A percentile compares a stretch with the other conserved stretches of the same genome.
Conservation (phyloP, 2,113 vertebrate species). For the Lontra canadensis region DNA sequence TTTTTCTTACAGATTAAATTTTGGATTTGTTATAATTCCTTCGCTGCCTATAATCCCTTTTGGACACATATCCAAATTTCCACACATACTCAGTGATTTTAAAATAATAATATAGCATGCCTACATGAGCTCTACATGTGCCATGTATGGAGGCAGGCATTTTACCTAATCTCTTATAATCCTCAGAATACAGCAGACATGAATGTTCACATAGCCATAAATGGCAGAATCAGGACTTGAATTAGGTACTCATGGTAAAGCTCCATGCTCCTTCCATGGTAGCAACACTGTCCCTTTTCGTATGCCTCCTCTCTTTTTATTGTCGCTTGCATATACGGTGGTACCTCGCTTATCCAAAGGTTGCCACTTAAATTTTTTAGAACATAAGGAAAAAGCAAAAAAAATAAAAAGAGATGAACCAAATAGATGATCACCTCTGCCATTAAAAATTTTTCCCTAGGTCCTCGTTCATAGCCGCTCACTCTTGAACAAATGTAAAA, state of each 20-base stretch:
- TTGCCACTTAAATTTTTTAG: background rate
- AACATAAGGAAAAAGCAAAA: background rate
- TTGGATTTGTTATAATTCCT: background rate
- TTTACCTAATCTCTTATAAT: background rate
- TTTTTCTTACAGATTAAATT: background rate
- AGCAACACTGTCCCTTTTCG: background rate
- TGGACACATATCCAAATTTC: background rate
- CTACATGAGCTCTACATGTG: background rate
- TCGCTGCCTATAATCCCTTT: background rate
- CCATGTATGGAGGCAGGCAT: background rate
- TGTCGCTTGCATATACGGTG: background rate
- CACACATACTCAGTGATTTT: background rate
- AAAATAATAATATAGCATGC: background rate
- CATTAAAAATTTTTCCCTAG: background rate
- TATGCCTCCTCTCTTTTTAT: background rate
- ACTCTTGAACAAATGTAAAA: background rate
- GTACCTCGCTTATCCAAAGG: background rate
- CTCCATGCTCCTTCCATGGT: background rate
- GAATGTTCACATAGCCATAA: background rate
- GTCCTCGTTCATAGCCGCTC: background rate
- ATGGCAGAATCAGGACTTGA: background rate
- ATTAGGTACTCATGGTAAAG: background rate
- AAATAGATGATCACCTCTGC: background rate
- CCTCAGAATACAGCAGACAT: background rate
- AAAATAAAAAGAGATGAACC: background rate